Evolutionary conservation across 2,113 vertebrate species (phyloP).

Genomic region (Gobius niger): DNA sequence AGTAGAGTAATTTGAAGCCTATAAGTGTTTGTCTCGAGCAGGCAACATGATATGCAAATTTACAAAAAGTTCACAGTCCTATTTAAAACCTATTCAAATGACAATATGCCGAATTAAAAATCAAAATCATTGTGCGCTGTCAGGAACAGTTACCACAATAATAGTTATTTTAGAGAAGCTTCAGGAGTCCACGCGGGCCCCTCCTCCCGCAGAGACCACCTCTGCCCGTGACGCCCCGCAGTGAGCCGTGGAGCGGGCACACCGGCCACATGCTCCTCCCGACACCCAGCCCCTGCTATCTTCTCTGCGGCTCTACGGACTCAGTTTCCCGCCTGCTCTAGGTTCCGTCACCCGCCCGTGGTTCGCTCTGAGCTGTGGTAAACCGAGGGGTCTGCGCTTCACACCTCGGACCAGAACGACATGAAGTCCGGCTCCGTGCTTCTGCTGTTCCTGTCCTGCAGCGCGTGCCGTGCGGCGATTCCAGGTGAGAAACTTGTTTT

Average conservation of each 20-base stretch:
- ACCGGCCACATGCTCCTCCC: constrained; percentile 25
- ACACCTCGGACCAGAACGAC: constrained; percentile 23
- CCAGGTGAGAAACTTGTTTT: constrained; percentile 54
- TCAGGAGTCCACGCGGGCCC: background rate
- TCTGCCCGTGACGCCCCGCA: constrained; percentile 33
- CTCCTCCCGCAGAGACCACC: constrained; percentile 1
- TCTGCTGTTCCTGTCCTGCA: constrained; percentile 35
- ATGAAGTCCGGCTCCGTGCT: constrained; percentile 59
- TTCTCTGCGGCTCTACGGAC: background rate
- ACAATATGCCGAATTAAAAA: no score
- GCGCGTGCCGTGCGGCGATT: constrained; percentile 28
- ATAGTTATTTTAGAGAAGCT: background rate
- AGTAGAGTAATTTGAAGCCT: background rate
- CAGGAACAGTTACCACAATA: background rate
- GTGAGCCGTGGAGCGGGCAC: constrained; percentile 22
- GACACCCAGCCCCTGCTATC: background rate
- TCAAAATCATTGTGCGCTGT: background rate
- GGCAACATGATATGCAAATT: no score
- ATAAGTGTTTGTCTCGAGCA: no score
- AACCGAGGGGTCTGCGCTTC: constrained; percentile 9
- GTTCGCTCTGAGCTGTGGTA: constrained; percentile 1
- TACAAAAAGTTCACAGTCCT: background rate
- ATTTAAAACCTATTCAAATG: no score
- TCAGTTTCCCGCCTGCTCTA: background rate
- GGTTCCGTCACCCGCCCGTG: constrained; percentile 7